Evolutionary conservation across 1,140 invertebrate species (phyloP).

Genomic region (Protaetia brevitarsis): DNA sequence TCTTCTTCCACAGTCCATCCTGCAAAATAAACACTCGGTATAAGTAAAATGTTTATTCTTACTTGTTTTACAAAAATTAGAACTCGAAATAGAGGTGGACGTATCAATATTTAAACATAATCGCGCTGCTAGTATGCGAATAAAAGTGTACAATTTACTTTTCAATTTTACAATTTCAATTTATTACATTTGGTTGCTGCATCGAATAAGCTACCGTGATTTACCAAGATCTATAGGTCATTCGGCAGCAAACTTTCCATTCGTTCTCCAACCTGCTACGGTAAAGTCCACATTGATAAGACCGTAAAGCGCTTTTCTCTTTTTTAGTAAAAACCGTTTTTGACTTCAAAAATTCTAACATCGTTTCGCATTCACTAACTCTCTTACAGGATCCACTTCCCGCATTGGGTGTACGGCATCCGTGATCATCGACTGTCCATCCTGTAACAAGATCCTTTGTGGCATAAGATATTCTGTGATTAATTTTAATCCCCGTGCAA

Average conservation of each 20-base stretch:
- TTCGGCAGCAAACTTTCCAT: slow-evolving; percentile 54
- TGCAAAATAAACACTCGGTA: not conserved
- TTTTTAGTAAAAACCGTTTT: not conserved
- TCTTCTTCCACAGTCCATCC: not conserved
- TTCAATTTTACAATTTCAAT: slow-evolving; percentile 14
- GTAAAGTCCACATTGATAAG: slow-evolving; percentile 52
- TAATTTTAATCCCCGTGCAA: not conserved
- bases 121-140: too few relatives aligned
- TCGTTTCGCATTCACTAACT: slow-evolving; percentile 45
- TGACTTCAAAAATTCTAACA: slow-evolving; percentile 39
- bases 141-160: too few relatives aligned
- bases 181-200: not conserved
- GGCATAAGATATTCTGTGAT: not conserved
- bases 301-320: slow-evolving; percentile 33
- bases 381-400: slow-evolving; percentile 47
- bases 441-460: not conserved
- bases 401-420: slow-evolving; percentile 46
- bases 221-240: slow-evolving; percentile 28
- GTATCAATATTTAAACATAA: too few relatives aligned
- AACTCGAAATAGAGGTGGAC: too few relatives aligned
- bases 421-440: slow-evolving; percentile 42
- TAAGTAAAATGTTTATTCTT: too few relatives aligned
- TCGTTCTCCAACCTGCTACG: too few relatives aligned
- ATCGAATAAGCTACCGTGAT: too few relatives aligned
- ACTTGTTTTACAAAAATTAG: too few relatives aligned